phyloP scores from a whole-genome alignment of 2,113 vertebrate genomes.

The Halichoerus grypus region DNA sequence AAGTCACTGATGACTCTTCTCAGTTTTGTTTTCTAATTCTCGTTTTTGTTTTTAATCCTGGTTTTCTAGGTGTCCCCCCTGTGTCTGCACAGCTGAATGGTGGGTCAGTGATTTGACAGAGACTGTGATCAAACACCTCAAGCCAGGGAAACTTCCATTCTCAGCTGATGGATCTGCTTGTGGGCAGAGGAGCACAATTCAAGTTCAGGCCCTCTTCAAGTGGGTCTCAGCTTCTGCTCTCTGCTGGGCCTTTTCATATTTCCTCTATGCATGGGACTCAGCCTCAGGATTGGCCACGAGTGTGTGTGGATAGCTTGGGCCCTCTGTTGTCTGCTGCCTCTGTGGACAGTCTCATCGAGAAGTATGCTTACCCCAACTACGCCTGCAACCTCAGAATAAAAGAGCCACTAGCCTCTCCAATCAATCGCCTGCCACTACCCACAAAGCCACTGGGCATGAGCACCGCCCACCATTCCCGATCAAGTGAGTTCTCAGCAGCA shows the following conservation, averaged over 20 bases:
- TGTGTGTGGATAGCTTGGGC: rapidly evolving
- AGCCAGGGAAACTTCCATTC: background rate
- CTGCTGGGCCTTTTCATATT: background rate
- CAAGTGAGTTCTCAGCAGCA: background rate
- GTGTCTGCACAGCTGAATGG: background rate
- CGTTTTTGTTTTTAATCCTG: background rate
- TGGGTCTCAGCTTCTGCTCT: background rate
- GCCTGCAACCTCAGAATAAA: background rate
- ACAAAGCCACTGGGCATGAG: background rate
- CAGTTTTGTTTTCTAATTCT: background rate
- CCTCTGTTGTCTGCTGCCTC: background rate
- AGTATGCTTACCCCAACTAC: background rate
- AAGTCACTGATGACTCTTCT: background rate
- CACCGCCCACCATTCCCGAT: background rate
- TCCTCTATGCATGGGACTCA: background rate
- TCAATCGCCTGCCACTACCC: background rate
- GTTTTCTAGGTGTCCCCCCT: background rate
- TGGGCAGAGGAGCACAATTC: background rate
- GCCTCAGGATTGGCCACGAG: background rate
- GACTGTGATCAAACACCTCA: background rate
- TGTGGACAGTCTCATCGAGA: background rate
- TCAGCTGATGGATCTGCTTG: background rate
- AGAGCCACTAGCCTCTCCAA: background rate
- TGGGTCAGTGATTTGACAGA: background rate
- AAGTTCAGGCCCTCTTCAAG: background rate